These are phyloP conservation scores for Asarcornis scutulata DNA, from an alignment of 2,113 vertebrate genomes.

Conservation along the genomic window DNA sequence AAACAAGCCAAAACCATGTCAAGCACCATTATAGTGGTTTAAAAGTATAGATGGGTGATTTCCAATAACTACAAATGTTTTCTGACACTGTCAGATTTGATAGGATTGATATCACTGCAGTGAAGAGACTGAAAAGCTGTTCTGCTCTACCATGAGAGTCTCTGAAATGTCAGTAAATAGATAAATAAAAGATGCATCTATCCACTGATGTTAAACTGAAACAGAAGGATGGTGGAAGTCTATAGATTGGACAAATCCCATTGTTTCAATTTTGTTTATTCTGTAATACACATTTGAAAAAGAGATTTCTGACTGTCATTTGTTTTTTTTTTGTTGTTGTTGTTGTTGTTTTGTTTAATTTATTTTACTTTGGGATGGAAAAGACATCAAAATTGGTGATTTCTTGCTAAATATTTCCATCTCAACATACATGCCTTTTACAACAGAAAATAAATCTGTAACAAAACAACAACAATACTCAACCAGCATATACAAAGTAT, in stretches of 20 bases:
- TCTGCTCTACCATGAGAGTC: not conserved
- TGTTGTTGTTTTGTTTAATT: not conserved
- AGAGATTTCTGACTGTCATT: not conserved
- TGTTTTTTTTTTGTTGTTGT: not conserved
- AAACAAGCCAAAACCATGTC: rapidly evolving
- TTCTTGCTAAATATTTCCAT: not conserved
- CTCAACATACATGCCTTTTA: not conserved
- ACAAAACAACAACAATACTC: not conserved
- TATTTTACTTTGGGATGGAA: not conserved
- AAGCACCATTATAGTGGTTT: not conserved
- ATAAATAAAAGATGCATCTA: not conserved
- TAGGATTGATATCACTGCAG: not conserved
- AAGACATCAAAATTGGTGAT: not conserved
- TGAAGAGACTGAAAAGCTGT: not conserved
- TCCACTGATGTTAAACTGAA: not conserved
- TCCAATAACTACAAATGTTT: not conserved
- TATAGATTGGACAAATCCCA: not conserved
- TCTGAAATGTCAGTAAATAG: not conserved
- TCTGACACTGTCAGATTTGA: not conserved
- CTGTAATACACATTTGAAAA: not conserved
- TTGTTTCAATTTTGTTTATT: not conserved
- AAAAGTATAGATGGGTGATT: not conserved
- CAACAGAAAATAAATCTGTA: not conserved
- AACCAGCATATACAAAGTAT: not conserved
- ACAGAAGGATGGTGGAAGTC: not conserved